Conservation (phyloP, 2,888 invertebrate genomes). For the Fabriciana adippe region DNA sequence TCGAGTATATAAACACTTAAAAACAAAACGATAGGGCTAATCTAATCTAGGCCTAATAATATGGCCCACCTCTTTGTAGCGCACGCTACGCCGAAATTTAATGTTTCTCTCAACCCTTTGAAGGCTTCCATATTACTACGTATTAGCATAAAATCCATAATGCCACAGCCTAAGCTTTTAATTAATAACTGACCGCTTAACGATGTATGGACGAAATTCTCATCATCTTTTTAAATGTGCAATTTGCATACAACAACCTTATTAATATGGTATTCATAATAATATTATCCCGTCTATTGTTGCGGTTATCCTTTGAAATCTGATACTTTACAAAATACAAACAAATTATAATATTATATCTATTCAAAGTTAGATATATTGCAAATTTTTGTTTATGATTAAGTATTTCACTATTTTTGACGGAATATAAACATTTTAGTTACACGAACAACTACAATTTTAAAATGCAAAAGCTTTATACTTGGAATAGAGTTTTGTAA, state of each 20-base stretch:
- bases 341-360: no score
- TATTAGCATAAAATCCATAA: constrained; percentile 79
- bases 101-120: constrained; percentile 69
- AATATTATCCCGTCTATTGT: no score
- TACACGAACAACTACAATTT: constrained; percentile 4
- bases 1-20: not conserved
- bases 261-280: no score
- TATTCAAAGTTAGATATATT: no score
- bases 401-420: no score
- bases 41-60: not conserved
- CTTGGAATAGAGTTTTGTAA: constrained; percentile 26
- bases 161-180: constrained; percentile 72
- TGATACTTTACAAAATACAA: no score
- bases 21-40: not conserved
- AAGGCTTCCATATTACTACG: constrained; percentile 68
- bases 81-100: constrained; percentile 65
- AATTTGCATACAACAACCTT: constrained; percentile 55
- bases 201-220: constrained; percentile 50
- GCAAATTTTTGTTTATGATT: no score
- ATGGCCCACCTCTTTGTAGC: constrained; percentile 47
- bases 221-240: constrained; percentile 50
- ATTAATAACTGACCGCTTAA: constrained; percentile 72
- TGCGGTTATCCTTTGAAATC: no score
- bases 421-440: no score
- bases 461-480: not conserved